These are phyloP conservation scores for Drosophila teissieri DNA, from an alignment of 1,140 invertebrate species.

Conservation along the genomic window DNA sequence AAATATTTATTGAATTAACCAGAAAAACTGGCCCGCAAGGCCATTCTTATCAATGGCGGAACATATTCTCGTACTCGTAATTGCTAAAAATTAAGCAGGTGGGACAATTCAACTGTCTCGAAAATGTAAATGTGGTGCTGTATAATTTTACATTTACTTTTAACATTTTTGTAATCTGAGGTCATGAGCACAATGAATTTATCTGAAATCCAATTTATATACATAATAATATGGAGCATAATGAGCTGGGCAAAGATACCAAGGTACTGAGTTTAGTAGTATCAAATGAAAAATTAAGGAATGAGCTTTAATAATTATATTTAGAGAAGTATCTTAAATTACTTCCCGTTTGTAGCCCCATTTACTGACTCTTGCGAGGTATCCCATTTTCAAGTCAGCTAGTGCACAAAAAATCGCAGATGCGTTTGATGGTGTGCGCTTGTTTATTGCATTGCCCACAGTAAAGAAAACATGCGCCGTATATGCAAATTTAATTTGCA, in stretches of 20 bases:
- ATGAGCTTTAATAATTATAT: background rate
- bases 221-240: too few species aligned
- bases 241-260: too few species aligned
- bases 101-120: too few species aligned
- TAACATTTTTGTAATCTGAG: too few species aligned
- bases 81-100: conserved; percentile 1
- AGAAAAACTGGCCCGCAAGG: conserved; percentile 18
- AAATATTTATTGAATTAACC: conserved; percentile 54
- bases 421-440: conserved; percentile 22
- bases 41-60: conserved; percentile 24
- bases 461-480: conserved; percentile 67
- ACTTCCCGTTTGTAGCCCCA: too few species aligned
- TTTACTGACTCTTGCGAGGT: conserved; percentile 25
- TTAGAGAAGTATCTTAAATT: background rate
- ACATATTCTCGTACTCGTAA: conserved; percentile 42
- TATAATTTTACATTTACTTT: too few species aligned
- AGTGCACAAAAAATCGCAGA: conserved; percentile 37
- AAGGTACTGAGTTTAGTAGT: too few species aligned
- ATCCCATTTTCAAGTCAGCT: background rate
- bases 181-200: too few species aligned
- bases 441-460: conserved; percentile 57
- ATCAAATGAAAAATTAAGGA: background rate
- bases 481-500: conserved; percentile 78
- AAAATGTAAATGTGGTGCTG: too few species aligned
- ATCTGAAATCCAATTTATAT: too few species aligned